Evolutionary conservation across 2,888 invertebrate species (phyloP), one percentile per base, ranked within the genome.

Genomic region (Eupeodes luniger): DNA sequence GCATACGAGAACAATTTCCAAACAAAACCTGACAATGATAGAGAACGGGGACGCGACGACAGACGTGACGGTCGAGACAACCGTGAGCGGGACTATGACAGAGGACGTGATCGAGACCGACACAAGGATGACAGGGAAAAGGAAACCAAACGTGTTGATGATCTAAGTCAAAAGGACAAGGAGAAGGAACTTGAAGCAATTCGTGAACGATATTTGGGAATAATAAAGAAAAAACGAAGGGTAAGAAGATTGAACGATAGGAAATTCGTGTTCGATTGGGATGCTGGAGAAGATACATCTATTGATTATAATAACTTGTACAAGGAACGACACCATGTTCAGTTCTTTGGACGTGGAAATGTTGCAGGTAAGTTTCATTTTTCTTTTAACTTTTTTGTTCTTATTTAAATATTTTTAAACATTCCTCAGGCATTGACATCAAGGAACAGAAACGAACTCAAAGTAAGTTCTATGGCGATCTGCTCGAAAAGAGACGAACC

Each of bases 241-340:
- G 98, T 99, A 0, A 95, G 99, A 19, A 95, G 99, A 87, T 94
- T 99, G 59, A 99, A 99, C 94, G 99, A 99, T 92, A 95, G 99
- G 16, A 99, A 99, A 94, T 99, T 99, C 94, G 99, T 99, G 0
- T 99, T 99, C 94, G 99, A 99, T 94, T 99, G 99, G 99, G 99
- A 99, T 94, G 99, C 98, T 0, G 97, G 98, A 0, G 99, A 99
- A 94, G 99, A 99, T 92, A 99, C 99, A 0, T 98, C 99, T 4
- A 96, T 97, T 88, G 99, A 99, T 94, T 99, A 99, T 92, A 99
- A 99, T 93, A 96, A 96, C 85, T 94, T 99, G 34, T 99, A 99
- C 92, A 99, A 99, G 93, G 98, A 99, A 91, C 95, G 97, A 69
- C 99, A 99, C 94, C 98, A 99, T 94, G 98, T 98, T 6, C 99